Evolutionary conservation across 2,797 vertebrate species (phyloP).

Genomic region (Euphonia xanthogaster): DNA sequence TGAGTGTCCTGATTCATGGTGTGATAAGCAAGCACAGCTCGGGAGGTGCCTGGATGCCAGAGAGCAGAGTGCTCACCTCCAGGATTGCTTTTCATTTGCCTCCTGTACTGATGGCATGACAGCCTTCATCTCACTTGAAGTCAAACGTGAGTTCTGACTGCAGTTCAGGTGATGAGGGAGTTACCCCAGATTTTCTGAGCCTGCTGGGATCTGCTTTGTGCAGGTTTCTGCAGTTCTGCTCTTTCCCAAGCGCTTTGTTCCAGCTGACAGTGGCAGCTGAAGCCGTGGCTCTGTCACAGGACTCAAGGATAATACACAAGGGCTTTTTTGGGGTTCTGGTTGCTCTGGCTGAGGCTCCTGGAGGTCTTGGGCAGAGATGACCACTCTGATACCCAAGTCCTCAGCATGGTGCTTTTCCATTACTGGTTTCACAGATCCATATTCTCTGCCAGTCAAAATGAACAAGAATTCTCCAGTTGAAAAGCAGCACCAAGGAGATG

Average conservation of each 20-base stretch:
- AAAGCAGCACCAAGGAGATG: background rate
- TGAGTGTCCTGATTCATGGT: background rate
- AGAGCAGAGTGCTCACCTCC: background rate
- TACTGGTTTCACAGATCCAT: background rate
- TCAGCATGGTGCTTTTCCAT: accelerated
- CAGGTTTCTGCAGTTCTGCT: background rate
- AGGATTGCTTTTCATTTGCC: background rate
- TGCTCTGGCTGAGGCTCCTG: background rate
- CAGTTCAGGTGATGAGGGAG: background rate
- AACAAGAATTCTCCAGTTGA: background rate
- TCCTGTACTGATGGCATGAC: background rate
- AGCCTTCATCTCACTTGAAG: background rate
- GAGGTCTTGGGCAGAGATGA: background rate
- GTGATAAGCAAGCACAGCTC: background rate
- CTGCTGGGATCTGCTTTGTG: background rate
- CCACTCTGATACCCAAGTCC: background rate
- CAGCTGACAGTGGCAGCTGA: background rate
- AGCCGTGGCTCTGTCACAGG: background rate
- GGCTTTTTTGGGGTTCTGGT: accelerated
- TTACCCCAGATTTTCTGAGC: background rate
- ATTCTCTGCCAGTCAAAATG: background rate
- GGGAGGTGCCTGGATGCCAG: background rate
- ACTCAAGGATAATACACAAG: background rate
- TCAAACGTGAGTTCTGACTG: background rate
- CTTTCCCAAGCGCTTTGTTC: background rate